Evolutionary conservation across 2,888 invertebrate species (phyloP), one percentile per base, ranked within the genome.

Genomic region (Embidobia sp.): DNA sequence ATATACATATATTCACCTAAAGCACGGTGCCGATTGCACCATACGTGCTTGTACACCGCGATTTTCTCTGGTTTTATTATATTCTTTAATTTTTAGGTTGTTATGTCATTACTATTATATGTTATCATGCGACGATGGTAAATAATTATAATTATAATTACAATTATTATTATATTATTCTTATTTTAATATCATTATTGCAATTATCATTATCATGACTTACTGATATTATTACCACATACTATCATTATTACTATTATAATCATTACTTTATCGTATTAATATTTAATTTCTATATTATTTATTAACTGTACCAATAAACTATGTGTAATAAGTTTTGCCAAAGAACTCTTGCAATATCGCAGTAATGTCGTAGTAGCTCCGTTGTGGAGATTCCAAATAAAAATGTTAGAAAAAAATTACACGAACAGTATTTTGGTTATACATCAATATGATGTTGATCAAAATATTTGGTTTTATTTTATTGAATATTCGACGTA

Each of bases 241-340:
- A 82, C 77, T 69, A 80, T 83, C 66, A 83, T 83, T 79, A 81
- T 77, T 61, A 72, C 61, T 64, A 79, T 76, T 51, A 76, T 76
- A 55, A 73, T 55, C 78, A 79, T 70, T 80, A 79, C 81, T 80
- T 67, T 80, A 80, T 77, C 49, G 75, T 59, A 29, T 77, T 74
- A 77, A 83, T 88, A 88, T 88, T 88, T 86, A 86, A 87, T 87
- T 80, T 80, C 81, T 83, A 85, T 85, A 86, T 87, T 88, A 87
- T 88, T 88, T 88, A 88, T 88, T 87, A 86, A 87, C 85, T 86
- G 80, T 87, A 85, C 84, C 82, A 83, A 87, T 84, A 85, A 88
- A 86, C 84, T 88, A 88, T 87, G 89, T 89, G 89, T 89, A 89
- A 89, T 89, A 89, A 89, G 88, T 88, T 88, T 89, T 89, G 88